Evolutionary conservation across 1,140 invertebrate genomes (phyloP), one percentile per base, ranked within the genome.

Genomic region (Dryas iulia): DNA sequence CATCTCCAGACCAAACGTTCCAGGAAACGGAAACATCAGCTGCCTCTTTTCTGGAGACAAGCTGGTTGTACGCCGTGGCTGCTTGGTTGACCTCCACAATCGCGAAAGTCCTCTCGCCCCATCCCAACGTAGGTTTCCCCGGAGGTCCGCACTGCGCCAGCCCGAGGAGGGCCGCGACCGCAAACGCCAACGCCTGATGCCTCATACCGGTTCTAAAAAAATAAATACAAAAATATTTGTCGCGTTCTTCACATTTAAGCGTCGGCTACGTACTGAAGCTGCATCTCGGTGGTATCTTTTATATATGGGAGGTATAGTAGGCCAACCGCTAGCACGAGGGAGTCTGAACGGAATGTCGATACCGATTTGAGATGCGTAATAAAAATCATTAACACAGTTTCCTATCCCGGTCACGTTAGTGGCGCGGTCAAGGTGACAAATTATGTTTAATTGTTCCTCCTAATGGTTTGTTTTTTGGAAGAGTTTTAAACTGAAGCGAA

Each of bases 51-150:
- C 78, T 78, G 2, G 72, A 86, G 5, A 91, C 89, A 12, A 91
- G 79, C 60, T 91, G 89, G 73, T 91, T 90, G 65, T 91, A 91
- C 0, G 89, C 89, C 5, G 89, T 91, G 1, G 89, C 89, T 12
- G 87, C 89, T 66, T 91, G 89, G 66, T 91, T 91, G 35, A 91
- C 89, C 78, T 91, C 89, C 5, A 91, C 78, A 63, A 91, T 90
- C 7, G 89, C 86, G 74, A 91, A 91, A 58, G 79, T 84, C 26
- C 89, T 73, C 66, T 91, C 87, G 0, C 87, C 89, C 89, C 89
- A 91, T 66, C 89, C 89, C 6, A 90, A 74, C 25, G 74, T 74
- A 1, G 89, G 87, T 59, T 85, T 90, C 7, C 89, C 89, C 0
- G 89, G 89, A 33, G 89, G 87, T 24, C 76, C 85, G 66, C 80